Evolutionary conservation across 2,888 invertebrate species (phyloP).

Genomic region (Hybos culiciformis): DNA sequence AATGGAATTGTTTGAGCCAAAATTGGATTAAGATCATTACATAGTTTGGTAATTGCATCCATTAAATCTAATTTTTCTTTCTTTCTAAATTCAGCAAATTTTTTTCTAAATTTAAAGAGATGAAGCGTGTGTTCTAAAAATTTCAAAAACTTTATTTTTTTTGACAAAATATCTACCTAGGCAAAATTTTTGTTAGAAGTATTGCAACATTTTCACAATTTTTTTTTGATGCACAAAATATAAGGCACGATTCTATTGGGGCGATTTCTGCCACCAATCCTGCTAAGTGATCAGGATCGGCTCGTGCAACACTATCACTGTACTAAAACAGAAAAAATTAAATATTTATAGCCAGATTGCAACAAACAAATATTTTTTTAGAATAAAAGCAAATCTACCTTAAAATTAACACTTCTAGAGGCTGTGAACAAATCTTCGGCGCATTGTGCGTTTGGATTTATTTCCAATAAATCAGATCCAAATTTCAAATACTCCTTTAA

Average conservation of each 20-base stretch:
- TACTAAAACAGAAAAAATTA: constrained; percentile 44
- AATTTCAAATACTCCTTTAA: constrained; percentile 73
- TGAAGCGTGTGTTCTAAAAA: constrained; percentile 3
- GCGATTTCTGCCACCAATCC: constrained; percentile 69
- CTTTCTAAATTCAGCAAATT: constrained; percentile 41
- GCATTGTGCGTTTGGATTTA: constrained; percentile 38
- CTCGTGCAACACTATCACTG: constrained; percentile 39
- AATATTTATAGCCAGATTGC: too few relatives aligned
- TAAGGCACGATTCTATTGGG: constrained; percentile 64
- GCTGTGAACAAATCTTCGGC: constrained; percentile 42
- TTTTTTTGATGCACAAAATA: constrained; percentile 87
- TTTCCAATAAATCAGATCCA: constrained; percentile 41
- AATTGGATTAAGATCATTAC: constrained; percentile 48
- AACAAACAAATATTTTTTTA: too few relatives aligned
- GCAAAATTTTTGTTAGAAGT: constrained; percentile 53
- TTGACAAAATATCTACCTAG: constrained; percentile 17
- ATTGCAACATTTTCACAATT: constrained; percentile 85
- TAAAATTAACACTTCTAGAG: constrained; percentile 39
- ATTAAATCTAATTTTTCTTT: constrained; percentile 47
- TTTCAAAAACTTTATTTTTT: background rate
- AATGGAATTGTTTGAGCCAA: constrained; percentile 53
- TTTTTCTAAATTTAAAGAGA: constrained; percentile 27
- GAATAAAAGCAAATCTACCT: constrained; percentile 16
- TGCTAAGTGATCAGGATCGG: constrained; percentile 71
- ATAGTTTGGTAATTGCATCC: constrained; percentile 49